Percentiles rank a stretch among this genome's conserved stretches.
Evolutionary conservation across 2,113 vertebrate genomes (phyloP).

Genomic region (Sinocyclocheilus grahami): DNA sequence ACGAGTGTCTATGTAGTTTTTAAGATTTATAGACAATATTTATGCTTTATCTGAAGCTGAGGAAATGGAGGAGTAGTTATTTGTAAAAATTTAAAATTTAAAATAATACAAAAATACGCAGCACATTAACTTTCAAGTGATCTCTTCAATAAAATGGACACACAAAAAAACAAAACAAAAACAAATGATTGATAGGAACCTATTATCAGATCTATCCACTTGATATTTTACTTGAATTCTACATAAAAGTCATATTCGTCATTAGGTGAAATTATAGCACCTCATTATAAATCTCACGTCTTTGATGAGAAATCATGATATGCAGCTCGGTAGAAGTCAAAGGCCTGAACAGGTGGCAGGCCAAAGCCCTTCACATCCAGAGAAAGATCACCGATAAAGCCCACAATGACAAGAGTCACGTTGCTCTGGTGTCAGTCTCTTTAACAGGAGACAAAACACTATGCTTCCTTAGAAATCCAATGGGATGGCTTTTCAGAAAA

Average conservation of each 20-base stretch:
- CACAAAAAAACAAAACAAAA: background rate
- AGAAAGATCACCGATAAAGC: slow-evolving; percentile 62
- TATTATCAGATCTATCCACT: background rate
- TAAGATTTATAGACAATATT: background rate
- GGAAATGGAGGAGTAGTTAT: background rate
- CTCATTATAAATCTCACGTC: slow-evolving; percentile 51
- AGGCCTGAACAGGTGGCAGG: slow-evolving; percentile 61
- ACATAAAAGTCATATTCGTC: background rate
- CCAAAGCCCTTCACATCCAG: slow-evolving; percentile 60
- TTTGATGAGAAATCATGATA: slow-evolving; percentile 53
- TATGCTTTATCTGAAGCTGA: background rate
- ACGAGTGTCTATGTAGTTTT: background rate
- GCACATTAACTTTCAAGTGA: background rate
- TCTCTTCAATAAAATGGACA: background rate
- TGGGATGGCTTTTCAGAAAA: slow-evolving; percentile 21
- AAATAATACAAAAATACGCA: background rate
- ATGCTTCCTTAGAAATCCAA: slow-evolving; percentile 48
- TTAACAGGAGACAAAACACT: slow-evolving; percentile 52
- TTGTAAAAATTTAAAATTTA: background rate
- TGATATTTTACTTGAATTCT: background rate
- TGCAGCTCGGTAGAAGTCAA: slow-evolving; percentile 22
- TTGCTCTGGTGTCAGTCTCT: slow-evolving; percentile 54
- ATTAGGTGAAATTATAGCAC: slow-evolving; percentile 1
- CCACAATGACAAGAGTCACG: slow-evolving; percentile 61
- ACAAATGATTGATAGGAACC: background rate